A percentile compares a stretch with the other conserved stretches of the same genome.
phyloP scores from a whole-genome alignment of 2,888 invertebrate genomes.

The Cantharis flavilabris region DNA sequence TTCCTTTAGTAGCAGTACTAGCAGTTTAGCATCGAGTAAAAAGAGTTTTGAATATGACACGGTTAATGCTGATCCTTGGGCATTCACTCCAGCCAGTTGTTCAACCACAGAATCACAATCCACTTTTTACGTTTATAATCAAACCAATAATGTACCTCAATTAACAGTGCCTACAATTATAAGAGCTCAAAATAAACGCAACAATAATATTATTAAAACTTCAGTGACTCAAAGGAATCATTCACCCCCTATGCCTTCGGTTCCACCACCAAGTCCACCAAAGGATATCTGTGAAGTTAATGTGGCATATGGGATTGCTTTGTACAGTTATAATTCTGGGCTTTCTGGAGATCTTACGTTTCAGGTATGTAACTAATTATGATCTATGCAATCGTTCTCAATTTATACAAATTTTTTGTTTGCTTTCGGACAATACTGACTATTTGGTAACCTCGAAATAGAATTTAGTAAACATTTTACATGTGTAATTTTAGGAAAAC shows the following conservation, averaged over 20 bases:
- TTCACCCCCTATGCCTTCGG: conserved; percentile 79
- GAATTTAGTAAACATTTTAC: background rate
- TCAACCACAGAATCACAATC: conserved; percentile 18
- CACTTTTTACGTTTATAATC: conserved; percentile 11
- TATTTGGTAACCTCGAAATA: background rate
- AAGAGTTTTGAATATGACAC: conserved; percentile 77
- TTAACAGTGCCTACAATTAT: conserved; percentile 71
- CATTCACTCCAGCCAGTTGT: background rate
- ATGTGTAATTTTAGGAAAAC: conserved; percentile 62
- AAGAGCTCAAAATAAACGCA: conserved; percentile 60
- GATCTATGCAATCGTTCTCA: background rate
- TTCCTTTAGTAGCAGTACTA: conserved; percentile 55
- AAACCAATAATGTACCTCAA: conserved; percentile 10
- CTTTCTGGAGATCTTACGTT: conserved; percentile 81
- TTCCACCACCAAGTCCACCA: conserved; percentile 81
- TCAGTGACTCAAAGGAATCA: conserved; percentile 52
- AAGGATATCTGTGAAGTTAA: conserved; percentile 51
- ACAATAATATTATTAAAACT: conserved; percentile 9
- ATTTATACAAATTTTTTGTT: background rate
- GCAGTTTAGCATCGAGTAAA: conserved; percentile 70
- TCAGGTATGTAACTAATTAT: conserved; percentile 62
- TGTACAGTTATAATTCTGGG: conserved; percentile 76
- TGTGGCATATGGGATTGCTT: conserved; percentile 74
- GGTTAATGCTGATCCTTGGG: conserved; percentile 54
- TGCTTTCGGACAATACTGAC: background rate